Evolutionary conservation across 2,888 invertebrate species (phyloP).

Genomic region (Pherbina coryleti): DNA sequence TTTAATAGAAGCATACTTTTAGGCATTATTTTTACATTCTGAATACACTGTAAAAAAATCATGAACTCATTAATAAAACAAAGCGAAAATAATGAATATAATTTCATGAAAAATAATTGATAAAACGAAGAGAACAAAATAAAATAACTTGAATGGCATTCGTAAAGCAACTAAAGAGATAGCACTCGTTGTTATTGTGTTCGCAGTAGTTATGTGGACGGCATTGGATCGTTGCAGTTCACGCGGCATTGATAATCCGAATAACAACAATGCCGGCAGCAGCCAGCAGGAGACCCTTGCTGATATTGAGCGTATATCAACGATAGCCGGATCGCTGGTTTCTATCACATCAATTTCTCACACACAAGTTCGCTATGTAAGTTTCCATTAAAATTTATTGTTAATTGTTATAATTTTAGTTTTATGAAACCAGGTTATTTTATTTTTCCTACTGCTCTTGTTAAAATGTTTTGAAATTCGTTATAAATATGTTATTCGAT

Average conservation of each 20-base stretch:
- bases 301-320: slow-evolving; percentile 76
- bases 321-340: slow-evolving; percentile 78
- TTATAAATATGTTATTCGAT: too few species aligned
- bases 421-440: neutral
- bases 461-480: too few species aligned
- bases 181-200: slow-evolving; percentile 43
- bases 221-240: slow-evolving; percentile 65
- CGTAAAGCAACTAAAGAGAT: slow-evolving; percentile 41
- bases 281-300: slow-evolving; percentile 75
- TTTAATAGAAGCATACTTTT: slow-evolving; percentile 46
- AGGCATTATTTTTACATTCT: slow-evolving; percentile 38
- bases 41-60: slow-evolving; percentile 6
- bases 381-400: too few species aligned
- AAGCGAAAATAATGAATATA: neutral
- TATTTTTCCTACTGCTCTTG: neutral
- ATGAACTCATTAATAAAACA: neutral
- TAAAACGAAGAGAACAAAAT: neutral
- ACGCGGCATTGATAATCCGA: slow-evolving; percentile 60
- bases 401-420: neutral
- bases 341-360: slow-evolving; percentile 75
- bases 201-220: slow-evolving; percentile 48
- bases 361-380: slow-evolving; percentile 67
- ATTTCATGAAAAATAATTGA: neutral
- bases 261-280: slow-evolving; percentile 58
- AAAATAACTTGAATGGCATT: slow-evolving; percentile 27